Evolutionary conservation across 2,888 invertebrate genomes (phyloP).

Genomic region (Drosophila setosimentum): DNA sequence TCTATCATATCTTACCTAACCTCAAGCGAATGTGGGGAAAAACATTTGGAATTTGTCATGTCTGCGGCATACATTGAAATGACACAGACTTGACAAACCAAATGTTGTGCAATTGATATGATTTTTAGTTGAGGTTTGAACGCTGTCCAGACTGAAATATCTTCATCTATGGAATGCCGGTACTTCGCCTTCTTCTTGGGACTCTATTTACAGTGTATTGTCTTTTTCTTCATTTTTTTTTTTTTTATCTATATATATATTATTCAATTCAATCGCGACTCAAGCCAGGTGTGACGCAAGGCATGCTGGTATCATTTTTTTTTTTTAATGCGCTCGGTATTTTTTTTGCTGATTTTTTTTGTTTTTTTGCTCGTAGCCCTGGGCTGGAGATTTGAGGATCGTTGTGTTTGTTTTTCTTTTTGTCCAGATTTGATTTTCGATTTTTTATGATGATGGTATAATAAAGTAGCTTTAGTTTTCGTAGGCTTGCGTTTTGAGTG

Average conservation of each 20-base stretch:
- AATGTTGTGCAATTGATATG: slow-evolving; percentile 33
- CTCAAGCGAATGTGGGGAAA: slow-evolving; percentile 35
- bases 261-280: slow-evolving; percentile 81
- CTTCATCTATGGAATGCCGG: slow-evolving; percentile 32
- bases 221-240: slow-evolving; percentile 30
- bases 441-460: slow-evolving; percentile 38
- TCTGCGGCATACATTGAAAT: slow-evolving; percentile 61
- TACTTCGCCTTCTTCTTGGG: slow-evolving; percentile 28
- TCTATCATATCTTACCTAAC: slow-evolving; percentile 74
- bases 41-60: slow-evolving; percentile 62
- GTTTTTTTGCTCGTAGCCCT: slow-evolving; percentile 64
- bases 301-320: slow-evolving; percentile 65
- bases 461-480: slow-evolving; percentile 42
- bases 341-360: background rate
- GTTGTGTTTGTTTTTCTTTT: slow-evolving; percentile 35
- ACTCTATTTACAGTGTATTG: slow-evolving; percentile 69
- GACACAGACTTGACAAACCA: slow-evolving; percentile 65
- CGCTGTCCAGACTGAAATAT: slow-evolving; percentile 40
- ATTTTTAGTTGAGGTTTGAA: slow-evolving; percentile 37
- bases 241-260: slow-evolving; percentile 25
- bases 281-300: slow-evolving; percentile 81
- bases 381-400: slow-evolving; percentile 58
- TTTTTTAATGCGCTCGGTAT: slow-evolving; percentile 61
- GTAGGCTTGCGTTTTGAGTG: slow-evolving; percentile 64
- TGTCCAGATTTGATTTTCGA: slow-evolving; percentile 36